phyloP scores from a whole-genome alignment of 2,888 invertebrate species.

The Baccha elongata region DNA sequence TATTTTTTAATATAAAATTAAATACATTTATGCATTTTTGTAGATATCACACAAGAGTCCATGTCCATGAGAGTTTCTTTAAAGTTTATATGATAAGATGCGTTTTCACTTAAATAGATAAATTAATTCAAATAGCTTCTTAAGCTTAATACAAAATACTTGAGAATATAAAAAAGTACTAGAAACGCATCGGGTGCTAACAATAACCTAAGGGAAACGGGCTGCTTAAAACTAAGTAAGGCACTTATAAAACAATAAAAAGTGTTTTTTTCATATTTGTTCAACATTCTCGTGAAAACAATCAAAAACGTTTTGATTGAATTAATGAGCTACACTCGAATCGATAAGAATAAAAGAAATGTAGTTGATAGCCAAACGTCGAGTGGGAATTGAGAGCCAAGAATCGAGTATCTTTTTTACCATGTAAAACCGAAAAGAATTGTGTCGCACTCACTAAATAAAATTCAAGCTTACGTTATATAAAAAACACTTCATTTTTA shows the following conservation, averaged over 20 bases:
- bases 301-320: slow-evolving; percentile 22
- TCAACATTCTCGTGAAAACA: neutral
- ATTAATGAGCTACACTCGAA: neutral
- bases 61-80: neutral
- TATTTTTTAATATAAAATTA: neutral
- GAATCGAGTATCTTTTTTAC: no score
- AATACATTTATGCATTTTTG: neutral
- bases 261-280: neutral
- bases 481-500: no score
- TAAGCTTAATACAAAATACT: neutral
- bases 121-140: no score
- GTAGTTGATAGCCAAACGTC: no score
- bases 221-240: neutral
- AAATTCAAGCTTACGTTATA: no score
- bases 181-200: no score
- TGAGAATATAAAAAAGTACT: neutral
- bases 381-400: no score
- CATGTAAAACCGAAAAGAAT: no score
- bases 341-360: slow-evolving; percentile 60
- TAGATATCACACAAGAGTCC: no score
- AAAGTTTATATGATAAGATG: no score
- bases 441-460: no score
- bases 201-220: neutral
- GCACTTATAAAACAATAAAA: neutral
- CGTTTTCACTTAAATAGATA: no score